Percentiles rank a stretch among this genome's conserved stretches.
phyloP scores from a whole-genome alignment of 2,888 invertebrate species.

The Eupithecia exiguata region DNA sequence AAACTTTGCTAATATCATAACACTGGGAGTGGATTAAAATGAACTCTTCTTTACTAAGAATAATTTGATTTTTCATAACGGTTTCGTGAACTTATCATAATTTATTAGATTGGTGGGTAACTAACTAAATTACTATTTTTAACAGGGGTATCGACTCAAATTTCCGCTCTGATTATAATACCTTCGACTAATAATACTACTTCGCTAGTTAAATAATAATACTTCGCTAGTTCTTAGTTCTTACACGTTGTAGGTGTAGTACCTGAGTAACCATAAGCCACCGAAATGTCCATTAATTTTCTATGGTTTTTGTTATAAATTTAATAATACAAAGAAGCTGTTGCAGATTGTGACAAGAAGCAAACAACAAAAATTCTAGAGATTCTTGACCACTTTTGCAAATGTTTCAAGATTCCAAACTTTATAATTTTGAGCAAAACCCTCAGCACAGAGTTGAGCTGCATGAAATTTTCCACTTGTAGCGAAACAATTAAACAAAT shows the following conservation, averaged over 20 bases:
- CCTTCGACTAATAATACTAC: too few relatives aligned
- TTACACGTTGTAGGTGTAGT: neutral
- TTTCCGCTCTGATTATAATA: too few relatives aligned
- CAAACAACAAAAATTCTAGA: neutral
- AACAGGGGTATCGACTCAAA: too few relatives aligned
- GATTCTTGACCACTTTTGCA: neutral
- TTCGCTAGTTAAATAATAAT: too few relatives aligned
- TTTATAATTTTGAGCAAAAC: slow-evolving; percentile 13
- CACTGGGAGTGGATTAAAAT: slow-evolving; percentile 60
- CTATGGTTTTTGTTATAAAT: neutral
- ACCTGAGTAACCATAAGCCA: neutral
- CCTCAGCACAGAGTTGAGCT: slow-evolving; percentile 25
- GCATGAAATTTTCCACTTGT: slow-evolving; percentile 38
- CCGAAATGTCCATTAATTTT: neutral
- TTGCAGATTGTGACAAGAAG: neutral
- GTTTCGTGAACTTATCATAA: neutral
- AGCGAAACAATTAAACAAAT: slow-evolving; percentile 48
- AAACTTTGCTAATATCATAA: slow-evolving; percentile 63
- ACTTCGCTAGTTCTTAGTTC: too few relatives aligned
- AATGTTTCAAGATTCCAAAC: neutral
- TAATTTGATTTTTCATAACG: slow-evolving; percentile 23
- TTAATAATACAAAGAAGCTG: neutral
- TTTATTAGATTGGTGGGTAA: neutral
- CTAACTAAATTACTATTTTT: too few relatives aligned
- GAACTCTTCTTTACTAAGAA: slow-evolving; percentile 63